phyloP scores from a whole-genome alignment of 1,140 invertebrate species.

The Asbolus verrucosus region DNA sequence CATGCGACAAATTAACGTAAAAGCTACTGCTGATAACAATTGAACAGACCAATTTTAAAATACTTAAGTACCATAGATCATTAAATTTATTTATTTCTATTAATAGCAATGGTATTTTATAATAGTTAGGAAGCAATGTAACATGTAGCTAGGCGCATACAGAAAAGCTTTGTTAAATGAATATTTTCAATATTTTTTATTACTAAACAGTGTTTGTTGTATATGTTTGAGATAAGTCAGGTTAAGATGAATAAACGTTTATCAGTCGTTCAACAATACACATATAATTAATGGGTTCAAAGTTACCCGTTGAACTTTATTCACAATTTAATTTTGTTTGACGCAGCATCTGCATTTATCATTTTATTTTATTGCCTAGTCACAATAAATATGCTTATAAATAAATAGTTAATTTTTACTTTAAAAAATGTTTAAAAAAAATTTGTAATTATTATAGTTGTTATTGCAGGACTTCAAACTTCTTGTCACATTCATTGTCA shows the following conservation, averaged over 20 bases:
- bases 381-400: too few relatives aligned
- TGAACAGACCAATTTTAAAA: constrained; percentile 1
- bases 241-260: neutral
- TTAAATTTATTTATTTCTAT: neutral
- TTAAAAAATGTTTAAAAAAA: too few relatives aligned
- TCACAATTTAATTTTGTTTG: constrained; percentile 2
- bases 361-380: too few relatives aligned
- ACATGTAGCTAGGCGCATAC: too few relatives aligned
- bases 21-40: neutral
- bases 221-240: neutral
- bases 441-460: constrained; percentile 2
- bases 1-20: constrained; percentile 2
- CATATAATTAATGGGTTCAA: constrained; percentile 13
- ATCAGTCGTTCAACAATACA: neutral
- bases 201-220: too few relatives aligned
- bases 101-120: too few relatives aligned
- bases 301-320: constrained; percentile 25
- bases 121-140: too few relatives aligned
- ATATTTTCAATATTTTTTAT: too few relatives aligned
- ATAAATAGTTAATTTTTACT: too few relatives aligned
- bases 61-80: too few relatives aligned
- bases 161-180: too few relatives aligned
- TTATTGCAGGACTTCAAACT: too few relatives aligned
- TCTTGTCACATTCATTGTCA: neutral
- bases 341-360: constrained; percentile 23